Evolutionary conservation across 1,140 invertebrate genomes (phyloP).

Genomic region (Babylonia areolata): DNA sequence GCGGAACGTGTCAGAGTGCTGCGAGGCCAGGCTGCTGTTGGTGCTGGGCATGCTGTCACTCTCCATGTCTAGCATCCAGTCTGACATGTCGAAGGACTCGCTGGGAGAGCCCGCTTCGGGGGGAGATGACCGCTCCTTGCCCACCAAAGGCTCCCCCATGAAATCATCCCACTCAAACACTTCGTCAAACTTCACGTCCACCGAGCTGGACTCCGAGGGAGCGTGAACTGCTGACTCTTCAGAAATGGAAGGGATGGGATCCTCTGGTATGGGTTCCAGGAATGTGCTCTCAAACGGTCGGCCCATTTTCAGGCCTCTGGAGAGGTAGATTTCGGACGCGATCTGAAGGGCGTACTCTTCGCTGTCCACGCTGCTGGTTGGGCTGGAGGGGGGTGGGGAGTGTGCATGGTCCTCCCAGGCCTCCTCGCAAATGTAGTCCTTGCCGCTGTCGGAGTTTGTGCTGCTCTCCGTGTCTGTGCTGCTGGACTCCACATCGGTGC

Average conservation of each 20-base stretch:
- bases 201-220: constrained; percentile 52
- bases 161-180: constrained; percentile 71
- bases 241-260: constrained; percentile 51
- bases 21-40: constrained; percentile 24
- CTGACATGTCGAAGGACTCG: constrained; percentile 59
- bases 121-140: constrained; percentile 43
- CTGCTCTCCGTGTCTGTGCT: constrained; percentile 19
- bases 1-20: constrained; percentile 6
- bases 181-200: constrained; percentile 61
- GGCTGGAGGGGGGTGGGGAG: background rate
- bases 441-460: constrained; percentile 6
- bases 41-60: constrained; percentile 37
- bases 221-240: constrained; percentile 42
- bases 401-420: constrained; percentile 17
- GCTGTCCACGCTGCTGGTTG: constrained; percentile 28
- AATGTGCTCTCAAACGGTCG: constrained; percentile 45
- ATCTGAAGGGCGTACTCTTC: constrained; percentile 57
- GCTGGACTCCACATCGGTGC: background rate
- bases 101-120: constrained; percentile 47
- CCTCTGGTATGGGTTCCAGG: constrained; percentile 68
- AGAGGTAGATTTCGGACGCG: constrained; percentile 66
- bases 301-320: constrained; percentile 56
- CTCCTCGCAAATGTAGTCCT: constrained; percentile 31
- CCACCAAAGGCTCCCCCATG: constrained; percentile 64
- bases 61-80: constrained; percentile 67